phyloP scores from a whole-genome alignment of 2,888 invertebrate species.

The Ellobium chinense region DNA sequence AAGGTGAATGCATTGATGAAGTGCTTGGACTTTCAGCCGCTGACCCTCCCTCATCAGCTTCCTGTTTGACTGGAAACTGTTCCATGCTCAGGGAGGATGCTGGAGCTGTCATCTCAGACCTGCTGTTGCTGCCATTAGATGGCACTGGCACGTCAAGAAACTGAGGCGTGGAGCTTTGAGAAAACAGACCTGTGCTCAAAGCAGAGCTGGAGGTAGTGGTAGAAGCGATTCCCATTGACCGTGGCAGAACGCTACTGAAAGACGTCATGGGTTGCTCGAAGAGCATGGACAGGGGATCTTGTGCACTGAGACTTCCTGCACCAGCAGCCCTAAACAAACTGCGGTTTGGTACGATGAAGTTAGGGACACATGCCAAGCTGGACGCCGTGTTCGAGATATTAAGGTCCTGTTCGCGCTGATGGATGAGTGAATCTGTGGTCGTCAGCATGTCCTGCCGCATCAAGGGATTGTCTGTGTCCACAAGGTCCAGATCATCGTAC shows the following conservation, averaged over 20 bases:
- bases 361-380: neutral
- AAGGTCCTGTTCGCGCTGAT: slow-evolving; percentile 18
- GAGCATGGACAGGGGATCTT: neutral
- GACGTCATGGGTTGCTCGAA: slow-evolving; percentile 13
- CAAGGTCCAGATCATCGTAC: neutral
- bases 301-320: neutral
- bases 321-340: neutral
- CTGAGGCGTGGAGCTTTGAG: neutral
- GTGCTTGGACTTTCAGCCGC: neutral
- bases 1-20: neutral
- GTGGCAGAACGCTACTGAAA: neutral
- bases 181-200: neutral
- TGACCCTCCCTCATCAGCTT: neutral
- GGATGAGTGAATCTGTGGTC: neutral
- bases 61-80: slow-evolving; percentile 7
- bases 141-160: neutral
- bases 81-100: neutral
- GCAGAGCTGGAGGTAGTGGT: neutral
- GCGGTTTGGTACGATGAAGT: neutral
- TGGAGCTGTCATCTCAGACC: neutral
- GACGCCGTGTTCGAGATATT: neutral
- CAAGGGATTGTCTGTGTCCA: neutral
- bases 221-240: neutral
- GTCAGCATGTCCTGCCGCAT: neutral
- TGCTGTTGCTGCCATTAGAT: neutral